A percentile compares a stretch with the other conserved stretches of the same genome.
phyloP scores from a whole-genome alignment of 2,113 vertebrate species.

The Australoheros scitulus region DNA sequence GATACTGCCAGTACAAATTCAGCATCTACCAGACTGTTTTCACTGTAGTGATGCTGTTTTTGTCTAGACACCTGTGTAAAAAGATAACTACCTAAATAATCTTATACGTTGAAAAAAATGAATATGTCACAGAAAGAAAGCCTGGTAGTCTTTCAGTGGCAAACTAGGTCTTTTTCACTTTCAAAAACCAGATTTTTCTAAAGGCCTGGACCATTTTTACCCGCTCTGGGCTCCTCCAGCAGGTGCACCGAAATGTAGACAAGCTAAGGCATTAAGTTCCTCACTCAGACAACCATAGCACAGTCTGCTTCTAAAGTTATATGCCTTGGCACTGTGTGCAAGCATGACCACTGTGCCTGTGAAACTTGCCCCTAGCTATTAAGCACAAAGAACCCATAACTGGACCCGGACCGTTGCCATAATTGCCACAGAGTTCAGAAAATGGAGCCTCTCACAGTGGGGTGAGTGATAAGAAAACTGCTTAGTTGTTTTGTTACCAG shows the following conservation, averaged over 20 bases:
- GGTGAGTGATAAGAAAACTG: slow-evolving; percentile 55
- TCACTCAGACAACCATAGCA: slow-evolving; percentile 40
- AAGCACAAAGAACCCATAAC: slow-evolving; percentile 53
- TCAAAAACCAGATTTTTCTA: slow-evolving; percentile 27
- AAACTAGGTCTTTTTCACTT: slow-evolving; percentile 1
- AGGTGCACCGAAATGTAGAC: slow-evolving; percentile 60
- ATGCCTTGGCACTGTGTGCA: slow-evolving; percentile 27
- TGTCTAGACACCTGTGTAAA: slow-evolving; percentile 56
- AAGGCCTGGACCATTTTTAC: not conserved
- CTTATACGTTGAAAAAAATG: slow-evolving; percentile 43
- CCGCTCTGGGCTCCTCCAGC: slow-evolving; percentile 27
- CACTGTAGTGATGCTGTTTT: not conserved
- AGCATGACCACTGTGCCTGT: slow-evolving; percentile 25
- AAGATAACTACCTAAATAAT: slow-evolving; percentile 49
- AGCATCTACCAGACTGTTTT: slow-evolving; percentile 34
- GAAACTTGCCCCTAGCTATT: slow-evolving; percentile 48
- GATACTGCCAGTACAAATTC: slow-evolving; percentile 1
- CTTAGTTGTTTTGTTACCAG: slow-evolving; percentile 61
- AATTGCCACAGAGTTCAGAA: slow-evolving; percentile 55
- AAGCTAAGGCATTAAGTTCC: slow-evolving; percentile 45
- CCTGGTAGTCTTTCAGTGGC: slow-evolving; percentile 7
- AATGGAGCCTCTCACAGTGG: slow-evolving; percentile 47
- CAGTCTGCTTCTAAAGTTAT: slow-evolving; percentile 32
- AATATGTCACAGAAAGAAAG: slow-evolving; percentile 17
- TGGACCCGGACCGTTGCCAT: slow-evolving; percentile 42